Evolutionary conservation across 2,888 invertebrate species (phyloP).

Genomic region (Lasioglossum vierecki): DNA sequence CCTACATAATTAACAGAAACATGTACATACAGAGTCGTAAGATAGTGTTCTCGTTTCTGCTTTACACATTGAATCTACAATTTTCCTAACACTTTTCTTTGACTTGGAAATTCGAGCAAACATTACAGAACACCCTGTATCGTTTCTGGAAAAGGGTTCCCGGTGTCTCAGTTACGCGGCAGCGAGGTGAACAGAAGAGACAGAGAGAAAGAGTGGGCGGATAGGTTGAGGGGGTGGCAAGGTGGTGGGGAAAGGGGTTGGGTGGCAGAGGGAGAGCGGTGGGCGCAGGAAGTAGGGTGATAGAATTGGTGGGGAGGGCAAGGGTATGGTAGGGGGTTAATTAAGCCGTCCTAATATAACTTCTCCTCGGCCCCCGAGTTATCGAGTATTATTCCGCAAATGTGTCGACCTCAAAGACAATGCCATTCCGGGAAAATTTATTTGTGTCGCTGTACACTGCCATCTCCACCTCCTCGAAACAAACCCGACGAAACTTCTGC

Average conservation of each 20-base stretch:
- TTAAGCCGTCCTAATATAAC: constrained; percentile 81
- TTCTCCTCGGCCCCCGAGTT: constrained; percentile 76
- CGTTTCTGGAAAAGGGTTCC: constrained; percentile 58
- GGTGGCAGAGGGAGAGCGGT: constrained; percentile 1
- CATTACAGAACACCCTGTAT: constrained; percentile 27
- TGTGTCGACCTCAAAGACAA: constrained; percentile 80
- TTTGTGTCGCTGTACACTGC: constrained; percentile 75
- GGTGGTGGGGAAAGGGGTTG: neutral
- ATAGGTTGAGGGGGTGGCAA: neutral
- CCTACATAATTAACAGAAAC: neutral
- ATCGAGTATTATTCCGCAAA: constrained; percentile 80
- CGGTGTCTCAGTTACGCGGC: constrained; percentile 46
- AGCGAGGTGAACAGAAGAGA: constrained; percentile 38
- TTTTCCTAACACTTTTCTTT: no score
- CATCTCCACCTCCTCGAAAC: constrained; percentile 67
- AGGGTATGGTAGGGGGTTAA: constrained; percentile 76
- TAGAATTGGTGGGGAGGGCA: constrained; percentile 68
- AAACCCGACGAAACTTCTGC: constrained; percentile 77
- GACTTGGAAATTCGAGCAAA: neutral
- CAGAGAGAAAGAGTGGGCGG: constrained; percentile 34
- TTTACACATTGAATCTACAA: no score
- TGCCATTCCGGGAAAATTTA: constrained; percentile 80
- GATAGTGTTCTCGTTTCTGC: no score
- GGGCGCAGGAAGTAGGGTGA: constrained; percentile 62
- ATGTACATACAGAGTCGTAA: no score